Percentiles rank a stretch among this genome's conserved stretches.
phyloP scores from a whole-genome alignment of 2,113 vertebrate genomes.

The Charina bottae region DNA sequence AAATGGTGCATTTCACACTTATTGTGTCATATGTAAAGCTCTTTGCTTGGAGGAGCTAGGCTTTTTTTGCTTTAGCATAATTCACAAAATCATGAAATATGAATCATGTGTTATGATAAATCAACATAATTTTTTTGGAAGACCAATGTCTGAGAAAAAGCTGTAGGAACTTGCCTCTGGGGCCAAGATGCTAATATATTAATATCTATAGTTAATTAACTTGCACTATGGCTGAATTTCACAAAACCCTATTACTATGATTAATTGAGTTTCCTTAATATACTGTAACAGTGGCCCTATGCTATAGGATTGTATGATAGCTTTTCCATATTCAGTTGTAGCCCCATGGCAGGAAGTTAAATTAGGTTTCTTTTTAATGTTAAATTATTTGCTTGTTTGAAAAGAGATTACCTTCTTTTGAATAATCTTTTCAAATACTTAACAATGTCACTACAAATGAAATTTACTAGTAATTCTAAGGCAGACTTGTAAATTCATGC shows the following conservation, averaged over 20 bases:
- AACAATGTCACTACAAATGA: conserved; percentile 35
- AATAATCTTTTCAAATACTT: not conserved
- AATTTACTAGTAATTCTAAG: conserved; percentile 36
- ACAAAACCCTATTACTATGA: conserved; percentile 54
- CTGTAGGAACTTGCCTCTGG: conserved; percentile 53
- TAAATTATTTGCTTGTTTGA: conserved; percentile 23
- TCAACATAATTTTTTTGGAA: conserved; percentile 56
- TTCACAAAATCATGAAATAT: conserved; percentile 7
- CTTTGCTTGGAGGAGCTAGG: conserved; percentile 6
- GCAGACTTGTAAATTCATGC: conserved; percentile 36
- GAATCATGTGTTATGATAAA: conserved; percentile 56
- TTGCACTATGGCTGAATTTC: conserved; percentile 58
- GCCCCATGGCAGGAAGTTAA: not conserved
- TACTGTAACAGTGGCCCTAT: not conserved
- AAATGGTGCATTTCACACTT: conserved; percentile 15
- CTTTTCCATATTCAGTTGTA: conserved; percentile 43
- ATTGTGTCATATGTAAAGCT: conserved; percentile 28
- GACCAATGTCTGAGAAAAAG: conserved; percentile 51
- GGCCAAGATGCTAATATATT: conserved; percentile 59
- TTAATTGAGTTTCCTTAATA: conserved; percentile 44
- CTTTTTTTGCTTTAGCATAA: conserved; percentile 3
- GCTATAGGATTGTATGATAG: conserved; percentile 17
- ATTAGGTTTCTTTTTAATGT: not conserved
- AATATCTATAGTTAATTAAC: conserved; percentile 58
- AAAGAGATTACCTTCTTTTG: conserved; percentile 23